Evolutionary conservation across 2,113 vertebrate species (phyloP), one percentile per base, ranked within the genome.

Genomic region (Chionis minor): DNA sequence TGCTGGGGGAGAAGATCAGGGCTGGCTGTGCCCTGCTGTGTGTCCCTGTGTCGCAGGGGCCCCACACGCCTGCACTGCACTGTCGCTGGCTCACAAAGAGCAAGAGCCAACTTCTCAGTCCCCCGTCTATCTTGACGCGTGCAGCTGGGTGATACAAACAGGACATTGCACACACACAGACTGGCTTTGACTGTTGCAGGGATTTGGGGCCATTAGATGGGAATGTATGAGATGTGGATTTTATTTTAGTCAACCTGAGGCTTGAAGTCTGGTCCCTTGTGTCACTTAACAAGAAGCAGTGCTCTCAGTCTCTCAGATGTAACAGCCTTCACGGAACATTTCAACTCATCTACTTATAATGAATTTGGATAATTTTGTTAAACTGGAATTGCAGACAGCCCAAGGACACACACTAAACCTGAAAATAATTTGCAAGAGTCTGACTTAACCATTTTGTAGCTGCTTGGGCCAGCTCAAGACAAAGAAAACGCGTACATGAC

Each of bases 1-100:
- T 0, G 0, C 0, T 35, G 9, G 3, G 9, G 42, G 10, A 77
- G 33, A 65, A 44, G 42, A 40, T 7, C 0, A 0, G 28, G 8
- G 28, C 27, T 94, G 59, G 18, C 45, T 9, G 4, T 73, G 23
- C 33, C 55, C 32, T 28, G 0, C 4, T 22, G 9, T 22, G 4
- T 1, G 0, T 28, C 28, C 7, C 24, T 4, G 12, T 40, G 40
- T 42, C 12, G 4, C 38, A 14, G 35, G 18, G 8, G 4, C 5
- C 51, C 10, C 30, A 1, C 10, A 28, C 21, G 12, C 33, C n/a
- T n/a, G 21, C 1, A 0, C 30, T 38, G 33, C 45, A 12, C 24
- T 24, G 7, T 28, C 35, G 12, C 10, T 23, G 14, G 6, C 45
- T 67, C 42, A 61, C 40, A 51, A 74, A 54, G 13, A 30, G 14